Evolutionary conservation across 2,888 invertebrate species (phyloP).

Genomic region (Caenorhabditis zanzibari): DNA sequence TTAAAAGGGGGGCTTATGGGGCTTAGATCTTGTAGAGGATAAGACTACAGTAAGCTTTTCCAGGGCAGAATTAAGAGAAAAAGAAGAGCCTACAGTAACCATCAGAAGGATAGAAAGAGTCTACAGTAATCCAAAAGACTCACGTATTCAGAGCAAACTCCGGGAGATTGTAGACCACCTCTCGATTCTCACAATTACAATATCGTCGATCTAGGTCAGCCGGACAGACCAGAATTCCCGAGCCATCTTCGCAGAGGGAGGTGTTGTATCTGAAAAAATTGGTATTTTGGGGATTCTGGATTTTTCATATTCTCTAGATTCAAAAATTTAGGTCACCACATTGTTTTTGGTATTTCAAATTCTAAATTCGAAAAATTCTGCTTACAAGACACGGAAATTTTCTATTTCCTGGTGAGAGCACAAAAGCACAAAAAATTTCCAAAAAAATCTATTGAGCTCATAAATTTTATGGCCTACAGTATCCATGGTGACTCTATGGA

Average conservation of each 20-base stretch:
- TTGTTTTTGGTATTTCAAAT: too few relatives aligned
- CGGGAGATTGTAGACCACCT: slow-evolving; percentile 72
- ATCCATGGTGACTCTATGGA: too few relatives aligned
- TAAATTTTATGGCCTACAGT: neutral
- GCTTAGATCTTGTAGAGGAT: neutral
- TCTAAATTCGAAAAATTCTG: too few relatives aligned
- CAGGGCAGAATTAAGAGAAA: too few relatives aligned
- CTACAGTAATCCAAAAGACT: slow-evolving; percentile 41
- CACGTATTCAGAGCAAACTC: slow-evolving; percentile 72
- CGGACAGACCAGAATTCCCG: slow-evolving; percentile 67
- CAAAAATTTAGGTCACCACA: too few relatives aligned
- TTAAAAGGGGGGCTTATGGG: neutral
- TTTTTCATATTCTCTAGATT: too few relatives aligned
- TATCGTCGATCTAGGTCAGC: neutral
- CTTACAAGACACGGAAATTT: too few relatives aligned
- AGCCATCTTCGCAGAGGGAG: slow-evolving; percentile 29
- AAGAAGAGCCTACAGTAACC: too few relatives aligned
- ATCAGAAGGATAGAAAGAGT: neutral
- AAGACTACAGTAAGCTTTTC: too few relatives aligned
- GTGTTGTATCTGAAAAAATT: slow-evolving; percentile 46
- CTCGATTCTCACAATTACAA: slow-evolving; percentile 67
- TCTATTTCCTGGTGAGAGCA: too few relatives aligned
- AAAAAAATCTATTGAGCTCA: neutral
- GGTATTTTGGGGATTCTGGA: too few relatives aligned
- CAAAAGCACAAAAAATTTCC: too few relatives aligned